phyloP scores from a whole-genome alignment of 2,797 vertebrate genomes.

The Chloroceryle amazona region DNA sequence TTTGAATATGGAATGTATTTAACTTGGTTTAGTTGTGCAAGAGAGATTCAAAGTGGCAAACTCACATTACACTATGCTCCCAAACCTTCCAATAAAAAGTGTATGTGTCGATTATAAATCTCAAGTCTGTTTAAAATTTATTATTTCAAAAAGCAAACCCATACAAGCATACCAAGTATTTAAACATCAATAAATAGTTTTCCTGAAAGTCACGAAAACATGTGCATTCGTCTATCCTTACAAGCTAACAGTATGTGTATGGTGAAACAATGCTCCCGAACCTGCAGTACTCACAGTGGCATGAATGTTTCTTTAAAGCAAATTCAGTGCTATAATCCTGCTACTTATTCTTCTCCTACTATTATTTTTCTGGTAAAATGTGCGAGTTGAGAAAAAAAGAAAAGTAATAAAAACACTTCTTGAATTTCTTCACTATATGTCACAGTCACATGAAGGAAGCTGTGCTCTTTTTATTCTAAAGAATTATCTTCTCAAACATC shows the following conservation, averaged over 20 bases:
- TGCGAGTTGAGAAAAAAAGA: not conserved
- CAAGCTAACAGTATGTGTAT: not conserved
- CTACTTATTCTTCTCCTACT: not conserved
- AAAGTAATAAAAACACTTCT: not conserved
- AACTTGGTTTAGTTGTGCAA: not conserved
- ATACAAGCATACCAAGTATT: not conserved
- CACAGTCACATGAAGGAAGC: not conserved
- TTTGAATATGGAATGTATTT: constrained; percentile 14
- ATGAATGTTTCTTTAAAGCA: not conserved
- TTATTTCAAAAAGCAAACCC: not conserved
- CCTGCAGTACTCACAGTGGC: not conserved
- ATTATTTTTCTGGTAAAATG: not conserved
- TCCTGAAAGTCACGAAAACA: not conserved
- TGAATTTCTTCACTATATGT: not conserved
- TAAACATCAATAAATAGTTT: not conserved
- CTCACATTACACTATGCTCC: not conserved
- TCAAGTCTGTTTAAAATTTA: not conserved
- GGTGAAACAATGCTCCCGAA: not conserved
- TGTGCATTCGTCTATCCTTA: not conserved
- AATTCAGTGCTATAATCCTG: not conserved
- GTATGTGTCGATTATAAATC: not conserved
- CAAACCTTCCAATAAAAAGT: not conserved
- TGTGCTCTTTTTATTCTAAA: not conserved
- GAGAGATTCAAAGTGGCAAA: not conserved
- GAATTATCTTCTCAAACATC: not conserved